phyloP scores from a whole-genome alignment of 2,113 vertebrate species.

The Solea solea region DNA sequence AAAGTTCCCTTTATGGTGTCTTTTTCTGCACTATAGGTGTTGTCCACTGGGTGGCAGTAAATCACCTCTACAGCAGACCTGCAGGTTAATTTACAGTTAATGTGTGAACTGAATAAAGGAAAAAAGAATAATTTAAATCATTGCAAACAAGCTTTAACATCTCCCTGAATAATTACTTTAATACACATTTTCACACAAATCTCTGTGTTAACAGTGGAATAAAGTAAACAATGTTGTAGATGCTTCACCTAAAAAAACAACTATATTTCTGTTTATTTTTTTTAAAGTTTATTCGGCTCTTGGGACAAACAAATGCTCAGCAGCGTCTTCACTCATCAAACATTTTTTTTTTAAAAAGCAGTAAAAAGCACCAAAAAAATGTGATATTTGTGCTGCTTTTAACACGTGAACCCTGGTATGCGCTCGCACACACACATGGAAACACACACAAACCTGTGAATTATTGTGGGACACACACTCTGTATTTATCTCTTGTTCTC shows the following conservation, averaged over 20 bases:
- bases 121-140: neutral
- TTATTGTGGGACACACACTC: constrained; percentile 2
- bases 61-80: constrained; percentile 21
- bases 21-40: neutral
- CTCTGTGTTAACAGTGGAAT: neutral
- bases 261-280: too few relatives aligned
- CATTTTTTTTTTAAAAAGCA: constrained; percentile 12
- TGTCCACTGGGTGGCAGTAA: constrained; percentile 58
- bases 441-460: constrained; percentile 27
- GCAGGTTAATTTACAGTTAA: neutral
- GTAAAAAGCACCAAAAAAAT: constrained; percentile 7
- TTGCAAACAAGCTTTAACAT: neutral
- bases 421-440: neutral
- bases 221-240: neutral
- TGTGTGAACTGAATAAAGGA: neutral
- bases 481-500: constrained; percentile 16
- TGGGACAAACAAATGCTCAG: neutral
- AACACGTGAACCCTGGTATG: neutral
- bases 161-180: neutral
- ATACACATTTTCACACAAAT: neutral
- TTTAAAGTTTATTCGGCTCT: too few relatives aligned
- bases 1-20: neutral
- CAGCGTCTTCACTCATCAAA: neutral
- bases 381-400: constrained; percentile 4
- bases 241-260: too few relatives aligned